These are phyloP conservation scores for Oreochromis mossambicus DNA, from an alignment of 2,797 vertebrate species.

Conservation along the genomic window DNA sequence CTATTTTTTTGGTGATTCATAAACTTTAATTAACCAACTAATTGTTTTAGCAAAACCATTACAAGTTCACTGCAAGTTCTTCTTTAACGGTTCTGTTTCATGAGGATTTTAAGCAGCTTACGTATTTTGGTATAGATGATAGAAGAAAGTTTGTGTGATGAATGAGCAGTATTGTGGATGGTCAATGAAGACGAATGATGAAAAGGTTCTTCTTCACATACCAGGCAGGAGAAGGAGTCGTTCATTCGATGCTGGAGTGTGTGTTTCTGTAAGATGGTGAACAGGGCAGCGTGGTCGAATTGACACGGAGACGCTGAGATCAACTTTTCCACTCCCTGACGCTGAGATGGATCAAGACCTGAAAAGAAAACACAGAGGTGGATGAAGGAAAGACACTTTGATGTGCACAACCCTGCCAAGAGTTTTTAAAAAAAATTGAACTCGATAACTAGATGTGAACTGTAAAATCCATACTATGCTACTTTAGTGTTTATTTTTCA, in stretches of 20 bases:
- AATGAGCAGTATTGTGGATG: neutral
- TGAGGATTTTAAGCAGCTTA: neutral
- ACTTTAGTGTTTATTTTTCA: neutral
- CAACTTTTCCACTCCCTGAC: conserved; percentile 91
- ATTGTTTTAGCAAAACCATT: neutral
- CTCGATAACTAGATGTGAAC: neutral
- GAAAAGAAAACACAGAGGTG: neutral
- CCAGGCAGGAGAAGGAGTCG: conserved; percentile 98
- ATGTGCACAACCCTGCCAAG: neutral
- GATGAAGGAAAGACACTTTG: too few species aligned
- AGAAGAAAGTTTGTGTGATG: neutral
- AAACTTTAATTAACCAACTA: neutral
- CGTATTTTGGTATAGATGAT: neutral
- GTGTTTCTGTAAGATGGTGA: conserved; percentile 87
- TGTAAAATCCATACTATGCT: neutral
- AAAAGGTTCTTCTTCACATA: conserved; percentile 60
- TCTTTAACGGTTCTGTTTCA: neutral
- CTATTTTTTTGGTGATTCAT: neutral
- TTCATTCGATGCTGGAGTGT: conserved; percentile 94
- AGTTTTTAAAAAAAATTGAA: neutral
- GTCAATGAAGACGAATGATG: neutral
- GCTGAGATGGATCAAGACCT: conserved; percentile 89
- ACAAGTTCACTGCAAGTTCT: neutral
- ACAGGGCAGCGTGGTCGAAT: conserved; percentile 88
- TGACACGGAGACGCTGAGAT: conserved; percentile 88